A percentile compares a stretch with the other conserved stretches of the same genome.
phyloP scores from a whole-genome alignment of 2,888 invertebrate species.

The Campoplex capitator region DNA sequence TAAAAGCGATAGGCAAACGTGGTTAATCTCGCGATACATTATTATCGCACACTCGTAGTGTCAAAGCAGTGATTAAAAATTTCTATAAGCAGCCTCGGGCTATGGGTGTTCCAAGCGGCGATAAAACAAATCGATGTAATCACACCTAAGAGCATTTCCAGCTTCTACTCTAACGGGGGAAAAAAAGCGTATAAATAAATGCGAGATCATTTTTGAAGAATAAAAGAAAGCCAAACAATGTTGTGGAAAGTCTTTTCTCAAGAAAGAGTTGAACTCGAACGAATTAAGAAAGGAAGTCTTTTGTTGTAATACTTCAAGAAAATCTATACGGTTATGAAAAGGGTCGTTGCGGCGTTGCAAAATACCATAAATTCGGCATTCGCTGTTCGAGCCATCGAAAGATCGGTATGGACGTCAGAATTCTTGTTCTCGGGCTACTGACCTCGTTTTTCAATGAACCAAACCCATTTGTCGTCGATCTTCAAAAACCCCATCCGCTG shows the following conservation, averaged over 20 bases:
- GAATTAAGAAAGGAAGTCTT: not conserved
- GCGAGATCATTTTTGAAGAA: not conserved
- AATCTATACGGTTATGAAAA: not conserved
- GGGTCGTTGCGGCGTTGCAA: conserved; percentile 3
- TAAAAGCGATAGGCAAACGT: conserved; percentile 46
- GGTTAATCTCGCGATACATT: conserved; percentile 41
- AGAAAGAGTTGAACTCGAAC: not conserved
- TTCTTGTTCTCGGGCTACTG: conserved; percentile 53
- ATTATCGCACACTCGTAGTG: conserved; percentile 39
- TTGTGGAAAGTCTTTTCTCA: not conserved
- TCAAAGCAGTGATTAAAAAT: conserved; percentile 38
- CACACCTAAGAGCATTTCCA: conserved; percentile 19
- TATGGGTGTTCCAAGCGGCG: conserved; percentile 16
- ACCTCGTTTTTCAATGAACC: conserved; percentile 74
- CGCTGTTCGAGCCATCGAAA: not conserved
- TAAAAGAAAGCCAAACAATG: not conserved
- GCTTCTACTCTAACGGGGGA: not conserved
- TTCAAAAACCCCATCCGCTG: conserved; percentile 60
- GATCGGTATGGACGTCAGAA: conserved; percentile 15
- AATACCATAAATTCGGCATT: conserved; percentile 40
- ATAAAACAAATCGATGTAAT: conserved; percentile 49
- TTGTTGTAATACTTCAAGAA: not conserved
- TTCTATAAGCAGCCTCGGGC: conserved; percentile 9
- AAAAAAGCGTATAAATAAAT: not conserved
- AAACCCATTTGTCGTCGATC: conserved; percentile 34